phyloP scores from a whole-genome alignment of 2,888 invertebrate genomes.

The Caenorhabditis plicata region DNA sequence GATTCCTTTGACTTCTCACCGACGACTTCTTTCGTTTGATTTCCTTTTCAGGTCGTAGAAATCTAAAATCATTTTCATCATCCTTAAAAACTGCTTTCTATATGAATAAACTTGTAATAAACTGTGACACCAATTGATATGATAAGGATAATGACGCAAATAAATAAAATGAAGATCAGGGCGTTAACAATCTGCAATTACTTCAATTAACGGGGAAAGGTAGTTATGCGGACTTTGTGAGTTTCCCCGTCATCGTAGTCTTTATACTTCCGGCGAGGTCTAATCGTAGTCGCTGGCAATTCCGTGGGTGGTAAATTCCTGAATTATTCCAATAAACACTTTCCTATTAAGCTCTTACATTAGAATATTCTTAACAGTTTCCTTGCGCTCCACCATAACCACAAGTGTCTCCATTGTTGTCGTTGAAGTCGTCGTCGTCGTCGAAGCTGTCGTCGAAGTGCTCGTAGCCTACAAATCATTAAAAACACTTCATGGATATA shows the following conservation, averaged over 20 bases:
- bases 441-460: slow-evolving; percentile 2
- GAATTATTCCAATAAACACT: neutral
- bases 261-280: slow-evolving; percentile 16
- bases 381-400: no score
- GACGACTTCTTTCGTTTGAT: no score
- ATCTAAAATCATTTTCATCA: no score
- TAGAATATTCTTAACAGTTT: neutral
- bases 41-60: no score
- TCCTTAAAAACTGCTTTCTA: no score
- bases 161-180: slow-evolving; percentile 38
- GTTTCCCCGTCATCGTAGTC: slow-evolving; percentile 23
- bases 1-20: no score
- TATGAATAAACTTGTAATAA: slow-evolving; percentile 30
- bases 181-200: slow-evolving; percentile 33
- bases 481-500: slow-evolving; percentile 12
- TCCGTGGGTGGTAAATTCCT: neutral
- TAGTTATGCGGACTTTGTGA: slow-evolving; percentile 14
- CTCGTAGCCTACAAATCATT: slow-evolving; percentile 3
- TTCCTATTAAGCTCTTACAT: neutral
- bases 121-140: slow-evolving; percentile 39
- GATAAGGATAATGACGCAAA: slow-evolving; percentile 35
- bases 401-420: neutral
- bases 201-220: no score
- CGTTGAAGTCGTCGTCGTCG: slow-evolving; percentile 4
- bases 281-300: slow-evolving; percentile 2